Conservation (phyloP, 2,797 vertebrate genomes). For the Pseudochromis fuscus region DNA sequence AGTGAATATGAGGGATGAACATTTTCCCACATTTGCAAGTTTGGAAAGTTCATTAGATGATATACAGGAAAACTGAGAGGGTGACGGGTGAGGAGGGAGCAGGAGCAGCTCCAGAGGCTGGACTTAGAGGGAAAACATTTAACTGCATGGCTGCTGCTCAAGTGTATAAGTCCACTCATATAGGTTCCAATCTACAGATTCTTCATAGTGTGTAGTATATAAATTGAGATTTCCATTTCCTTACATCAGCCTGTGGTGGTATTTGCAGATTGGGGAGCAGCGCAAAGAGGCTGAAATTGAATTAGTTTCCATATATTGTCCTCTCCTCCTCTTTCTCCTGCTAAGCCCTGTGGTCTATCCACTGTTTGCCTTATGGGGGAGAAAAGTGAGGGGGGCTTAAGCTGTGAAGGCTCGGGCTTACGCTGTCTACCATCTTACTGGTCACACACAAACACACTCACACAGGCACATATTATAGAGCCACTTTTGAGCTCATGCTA, state of each 20-base stretch:
- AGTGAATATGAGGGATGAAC: constrained; percentile 25
- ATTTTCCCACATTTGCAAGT: constrained; percentile 53
- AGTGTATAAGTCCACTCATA: constrained; percentile 68
- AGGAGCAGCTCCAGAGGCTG: constrained; percentile 34
- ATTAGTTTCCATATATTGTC: constrained; percentile 86
- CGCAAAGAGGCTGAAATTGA: constrained; percentile 81
- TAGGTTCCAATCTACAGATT: constrained; percentile 70
- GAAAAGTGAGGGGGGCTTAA: constrained; percentile 78
- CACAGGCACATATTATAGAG: constrained; percentile 57
- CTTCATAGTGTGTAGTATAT: constrained; percentile 60
- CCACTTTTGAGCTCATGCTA: constrained; percentile 60
- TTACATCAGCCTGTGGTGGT: constrained; percentile 76
- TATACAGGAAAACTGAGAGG: constrained; percentile 61
- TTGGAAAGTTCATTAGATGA: constrained; percentile 72
- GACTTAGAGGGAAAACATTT: constrained; percentile 56
- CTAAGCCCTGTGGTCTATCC: constrained; percentile 82
- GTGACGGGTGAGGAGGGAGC: constrained; percentile 61
- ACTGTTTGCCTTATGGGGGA: constrained; percentile 82
- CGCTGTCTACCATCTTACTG: constrained; percentile 71
- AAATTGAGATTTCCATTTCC: constrained; percentile 79
- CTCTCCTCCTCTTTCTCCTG: constrained; percentile 72
- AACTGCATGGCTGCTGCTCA: constrained; percentile 52
- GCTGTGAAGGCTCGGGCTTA: constrained; percentile 77
- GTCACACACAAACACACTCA: constrained; percentile 61
- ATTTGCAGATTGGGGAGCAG: constrained; percentile 78